A percentile compares a stretch with the other conserved stretches of the same genome.
Evolutionary conservation across 2,113 vertebrate genomes (phyloP).

Genomic region (Tor tambroides): DNA sequence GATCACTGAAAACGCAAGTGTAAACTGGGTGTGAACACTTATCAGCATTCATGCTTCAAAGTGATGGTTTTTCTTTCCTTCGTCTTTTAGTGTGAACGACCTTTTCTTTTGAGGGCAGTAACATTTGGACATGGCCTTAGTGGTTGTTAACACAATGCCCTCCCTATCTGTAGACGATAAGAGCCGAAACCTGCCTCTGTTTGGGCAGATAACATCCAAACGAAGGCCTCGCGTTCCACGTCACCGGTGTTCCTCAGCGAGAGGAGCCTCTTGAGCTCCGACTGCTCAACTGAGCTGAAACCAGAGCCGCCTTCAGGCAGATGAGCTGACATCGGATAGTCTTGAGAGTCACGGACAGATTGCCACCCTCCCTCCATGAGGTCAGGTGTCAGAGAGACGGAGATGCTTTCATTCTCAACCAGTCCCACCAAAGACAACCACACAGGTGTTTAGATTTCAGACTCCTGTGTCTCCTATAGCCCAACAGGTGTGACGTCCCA

Average conservation of each 20-base stretch:
- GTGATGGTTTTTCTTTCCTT: slow-evolving; percentile 1
- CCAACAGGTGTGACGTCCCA: background rate
- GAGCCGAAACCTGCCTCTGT: background rate
- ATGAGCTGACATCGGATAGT: slow-evolving; percentile 52
- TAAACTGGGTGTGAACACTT: background rate
- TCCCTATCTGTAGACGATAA: slow-evolving; percentile 46
- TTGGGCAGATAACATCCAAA: slow-evolving; percentile 46
- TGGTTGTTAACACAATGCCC: slow-evolving; percentile 42
- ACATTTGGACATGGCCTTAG: slow-evolving; percentile 38
- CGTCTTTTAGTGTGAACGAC: background rate
- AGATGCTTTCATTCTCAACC: slow-evolving; percentile 23
- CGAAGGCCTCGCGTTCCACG: slow-evolving; percentile 4
- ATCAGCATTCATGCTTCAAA: slow-evolving; percentile 5
- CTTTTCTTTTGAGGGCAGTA: slow-evolving; percentile 28
- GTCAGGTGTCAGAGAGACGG: slow-evolving; percentile 41
- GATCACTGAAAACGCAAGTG: background rate
- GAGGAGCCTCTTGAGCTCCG: slow-evolving; percentile 34
- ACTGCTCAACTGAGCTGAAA: slow-evolving; percentile 42
- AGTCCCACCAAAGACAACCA: background rate
- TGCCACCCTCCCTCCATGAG: too few relatives aligned
- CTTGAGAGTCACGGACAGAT: slow-evolving; percentile 56
- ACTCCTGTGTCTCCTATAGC: background rate
- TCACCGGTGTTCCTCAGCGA: slow-evolving; percentile 2
- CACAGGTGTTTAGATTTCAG: background rate
- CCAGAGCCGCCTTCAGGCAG: slow-evolving; percentile 33